These are phyloP conservation scores for Pituophis catenifer DNA, from an alignment of 2,113 vertebrate species.

Conservation along the genomic window DNA sequence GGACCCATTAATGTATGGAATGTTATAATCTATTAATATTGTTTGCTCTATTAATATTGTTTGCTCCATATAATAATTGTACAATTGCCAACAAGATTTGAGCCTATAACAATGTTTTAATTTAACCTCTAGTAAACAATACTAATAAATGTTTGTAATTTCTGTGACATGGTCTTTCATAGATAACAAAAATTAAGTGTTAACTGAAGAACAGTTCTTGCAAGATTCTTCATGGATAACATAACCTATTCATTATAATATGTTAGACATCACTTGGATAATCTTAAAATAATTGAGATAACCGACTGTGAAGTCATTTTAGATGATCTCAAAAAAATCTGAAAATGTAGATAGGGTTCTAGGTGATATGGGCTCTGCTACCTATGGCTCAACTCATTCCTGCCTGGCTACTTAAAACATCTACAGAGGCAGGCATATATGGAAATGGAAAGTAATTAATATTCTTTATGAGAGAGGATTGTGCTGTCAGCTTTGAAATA, in stretches of 20 bases:
- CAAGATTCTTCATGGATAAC: not conserved
- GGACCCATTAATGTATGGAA: slow-evolving; percentile 71
- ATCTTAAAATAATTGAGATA: not conserved
- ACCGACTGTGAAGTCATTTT: not conserved
- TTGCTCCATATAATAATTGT: slow-evolving; percentile 54
- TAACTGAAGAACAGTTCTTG: not conserved
- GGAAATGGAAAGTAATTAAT: not conserved
- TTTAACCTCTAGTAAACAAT: slow-evolving; percentile 64
- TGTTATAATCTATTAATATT: slow-evolving; percentile 55
- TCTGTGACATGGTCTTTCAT: slow-evolving; percentile 37
- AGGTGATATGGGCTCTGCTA: not conserved
- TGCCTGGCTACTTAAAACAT: not conserved
- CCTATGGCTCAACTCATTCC: not conserved
- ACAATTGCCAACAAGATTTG: slow-evolving; percentile 55
- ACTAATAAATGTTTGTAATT: slow-evolving; percentile 73
- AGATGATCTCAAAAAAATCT: not conserved
- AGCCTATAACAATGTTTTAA: slow-evolving; percentile 52
- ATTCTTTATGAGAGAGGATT: not conserved
- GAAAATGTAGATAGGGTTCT: not conserved
- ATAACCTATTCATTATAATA: not conserved
- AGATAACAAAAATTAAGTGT: slow-evolving; percentile 20
- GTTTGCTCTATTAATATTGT: slow-evolving; percentile 52
- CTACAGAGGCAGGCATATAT: not conserved
- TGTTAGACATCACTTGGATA: not conserved
- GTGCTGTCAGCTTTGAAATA: not conserved